These are phyloP conservation scores for Siniperca undulata DNA, from an alignment of 2,797 vertebrate species.

Conservation along the genomic window DNA sequence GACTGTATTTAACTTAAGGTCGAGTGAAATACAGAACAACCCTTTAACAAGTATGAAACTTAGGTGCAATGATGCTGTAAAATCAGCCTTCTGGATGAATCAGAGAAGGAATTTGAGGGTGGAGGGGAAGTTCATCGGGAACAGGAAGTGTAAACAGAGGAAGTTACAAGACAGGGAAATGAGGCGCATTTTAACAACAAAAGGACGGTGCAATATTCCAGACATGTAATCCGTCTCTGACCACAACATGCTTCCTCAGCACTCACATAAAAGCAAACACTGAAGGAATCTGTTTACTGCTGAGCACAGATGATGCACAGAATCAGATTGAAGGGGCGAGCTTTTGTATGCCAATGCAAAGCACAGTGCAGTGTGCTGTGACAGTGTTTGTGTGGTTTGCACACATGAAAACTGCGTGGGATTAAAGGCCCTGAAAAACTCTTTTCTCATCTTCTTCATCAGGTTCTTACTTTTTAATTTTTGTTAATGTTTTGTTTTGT, in stretches of 20 bases:
- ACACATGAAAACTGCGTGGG: no score
- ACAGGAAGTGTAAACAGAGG: slow-evolving; percentile 65
- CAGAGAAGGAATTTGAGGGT: slow-evolving; percentile 49
- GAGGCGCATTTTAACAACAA: slow-evolving; percentile 42
- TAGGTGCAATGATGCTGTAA: not conserved
- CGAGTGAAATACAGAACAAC: not conserved
- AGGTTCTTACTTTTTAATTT: no score
- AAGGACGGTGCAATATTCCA: slow-evolving; percentile 1
- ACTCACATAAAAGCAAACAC: not conserved
- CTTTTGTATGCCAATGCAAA: not conserved
- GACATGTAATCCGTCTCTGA: not conserved
- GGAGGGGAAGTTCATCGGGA: slow-evolving; percentile 54
- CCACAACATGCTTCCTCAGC: not conserved
- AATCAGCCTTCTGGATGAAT: not conserved
- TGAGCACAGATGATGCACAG: not conserved
- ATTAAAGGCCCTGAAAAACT: no score
- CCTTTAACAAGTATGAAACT: not conserved
- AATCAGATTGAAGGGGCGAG: not conserved
- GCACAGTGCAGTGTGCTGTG: no score
- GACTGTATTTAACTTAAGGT: not conserved
- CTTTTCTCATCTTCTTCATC: no score
- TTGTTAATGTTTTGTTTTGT: no score
- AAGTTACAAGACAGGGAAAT: slow-evolving; percentile 42
- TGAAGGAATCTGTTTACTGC: no score
- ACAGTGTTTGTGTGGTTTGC: no score